Percentiles rank a stretch among this genome's conserved stretches.
phyloP scores from a whole-genome alignment of 2,888 invertebrate species.

The Pyrrhia umbra region DNA sequence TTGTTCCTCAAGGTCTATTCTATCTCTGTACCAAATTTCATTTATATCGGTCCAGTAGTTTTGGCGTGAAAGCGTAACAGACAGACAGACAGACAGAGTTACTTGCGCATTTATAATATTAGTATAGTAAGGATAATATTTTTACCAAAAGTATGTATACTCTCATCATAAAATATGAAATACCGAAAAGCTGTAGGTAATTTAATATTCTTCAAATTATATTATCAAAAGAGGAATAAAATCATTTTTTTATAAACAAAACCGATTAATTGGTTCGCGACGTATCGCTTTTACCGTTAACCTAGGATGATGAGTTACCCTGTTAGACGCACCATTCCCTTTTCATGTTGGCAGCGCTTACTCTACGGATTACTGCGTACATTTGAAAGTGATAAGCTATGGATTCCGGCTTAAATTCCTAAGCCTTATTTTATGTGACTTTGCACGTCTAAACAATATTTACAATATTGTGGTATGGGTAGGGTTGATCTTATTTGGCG shows the following conservation, averaged over 20 bases:
- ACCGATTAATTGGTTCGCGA: not conserved
- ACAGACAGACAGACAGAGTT: no score
- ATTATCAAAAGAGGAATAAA: no score
- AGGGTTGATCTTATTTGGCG: not conserved
- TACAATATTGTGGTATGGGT: slow-evolving; percentile 25
- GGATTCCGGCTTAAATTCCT: slow-evolving; percentile 17
- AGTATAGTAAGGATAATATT: no score
- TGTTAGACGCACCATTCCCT: not conserved
- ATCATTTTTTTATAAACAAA: not conserved
- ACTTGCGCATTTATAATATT: no score
- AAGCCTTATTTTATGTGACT: slow-evolving; percentile 31
- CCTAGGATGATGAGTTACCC: not conserved
- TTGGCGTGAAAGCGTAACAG: no score
- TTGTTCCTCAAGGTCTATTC: no score
- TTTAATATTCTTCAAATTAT: no score
- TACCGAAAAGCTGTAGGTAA: no score
- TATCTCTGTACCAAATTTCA: no score
- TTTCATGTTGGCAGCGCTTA: slow-evolving; percentile 16
- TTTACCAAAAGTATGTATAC: no score
- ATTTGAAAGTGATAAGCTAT: slow-evolving; percentile 17
- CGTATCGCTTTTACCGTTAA: not conserved
- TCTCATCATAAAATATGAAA: no score
- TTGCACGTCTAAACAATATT: slow-evolving; percentile 30
- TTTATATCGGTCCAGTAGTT: no score
- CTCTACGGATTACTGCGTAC: slow-evolving; percentile 21